Conservation (phyloP, 2,888 invertebrate species). For the Meta bourneti region DNA sequence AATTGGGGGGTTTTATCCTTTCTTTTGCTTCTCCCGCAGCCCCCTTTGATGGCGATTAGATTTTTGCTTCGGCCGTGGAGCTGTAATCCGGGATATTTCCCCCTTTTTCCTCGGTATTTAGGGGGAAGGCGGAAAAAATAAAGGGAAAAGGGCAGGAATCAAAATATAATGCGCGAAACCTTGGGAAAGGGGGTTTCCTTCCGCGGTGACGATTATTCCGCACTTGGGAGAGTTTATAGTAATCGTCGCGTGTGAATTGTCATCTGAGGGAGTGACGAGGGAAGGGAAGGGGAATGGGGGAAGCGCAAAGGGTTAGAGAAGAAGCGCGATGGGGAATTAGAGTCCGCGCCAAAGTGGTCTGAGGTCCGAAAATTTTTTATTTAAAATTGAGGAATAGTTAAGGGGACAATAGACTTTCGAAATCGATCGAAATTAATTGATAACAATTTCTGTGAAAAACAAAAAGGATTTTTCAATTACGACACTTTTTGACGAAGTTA, state of each 20-base stretch:
- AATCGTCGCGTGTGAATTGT: conserved; percentile 71
- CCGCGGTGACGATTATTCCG: conserved; percentile 70
- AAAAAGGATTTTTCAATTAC: too few species aligned
- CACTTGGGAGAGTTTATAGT: conserved; percentile 57
- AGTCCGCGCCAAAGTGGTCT: conserved; percentile 16
- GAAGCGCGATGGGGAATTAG: background rate
- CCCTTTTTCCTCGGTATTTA: background rate
- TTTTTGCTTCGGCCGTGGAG: conserved; percentile 39
- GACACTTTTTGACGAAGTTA: too few species aligned
- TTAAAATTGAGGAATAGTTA: too few species aligned
- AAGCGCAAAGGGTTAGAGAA: conserved; percentile 38
- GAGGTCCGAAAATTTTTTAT: background rate
- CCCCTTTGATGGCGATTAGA: conserved; percentile 53
- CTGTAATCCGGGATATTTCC: conserved; percentile 69
- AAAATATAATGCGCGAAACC: conserved; percentile 7
- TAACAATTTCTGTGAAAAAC: too few species aligned
- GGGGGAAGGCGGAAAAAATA: conserved; percentile 19
- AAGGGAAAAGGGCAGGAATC: conserved; percentile 26
- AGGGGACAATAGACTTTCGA: too few species aligned
- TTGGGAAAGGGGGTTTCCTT: background rate
- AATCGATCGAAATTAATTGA: too few species aligned
- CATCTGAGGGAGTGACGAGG: conserved; percentile 45
- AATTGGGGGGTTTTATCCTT: conserved; percentile 55
- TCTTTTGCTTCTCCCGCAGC: conserved; percentile 1
- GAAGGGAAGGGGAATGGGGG: background rate